Base-by-base conservation (phyloP, 2,797 vertebrate species). In the Ctenopoma kingsleyae region DNA sequence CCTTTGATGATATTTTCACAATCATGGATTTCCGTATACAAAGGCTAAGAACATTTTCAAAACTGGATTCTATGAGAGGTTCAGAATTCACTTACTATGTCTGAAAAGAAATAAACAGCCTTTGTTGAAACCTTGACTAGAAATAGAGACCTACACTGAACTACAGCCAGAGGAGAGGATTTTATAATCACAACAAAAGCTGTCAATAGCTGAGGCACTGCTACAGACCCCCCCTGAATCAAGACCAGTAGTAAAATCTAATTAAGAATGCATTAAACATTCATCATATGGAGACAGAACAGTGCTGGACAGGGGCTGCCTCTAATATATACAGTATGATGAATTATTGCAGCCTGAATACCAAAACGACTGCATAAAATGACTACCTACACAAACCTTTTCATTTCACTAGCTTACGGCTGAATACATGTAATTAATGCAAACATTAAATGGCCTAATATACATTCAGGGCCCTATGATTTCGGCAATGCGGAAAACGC, bases 221-320 rank as follows among this genome's bases (percentile, higher is more conserved):
- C 57, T 70, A 11, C 50, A 6, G 2, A 80, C 27, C 66, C 71
- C 71, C 40, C 25, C 48, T 30, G 46, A 36, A 65, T 49, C 62
- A 58, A 47, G 27, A 51, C 47, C 73, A 71, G 57, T 7, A 53
- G 60, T 65, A 60, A 82, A 89, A 84, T 89, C 80, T 74, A 89
- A 90, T 89, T 84, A 67, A 79, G 78, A 89, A 68, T 17, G 63
- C 76, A 87, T 89, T 84, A 91, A 89, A 90, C 80, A 87, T 87
- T 89, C 69, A 89, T 89, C 77, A 78, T 49, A 55, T 40, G 40
- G 69, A 77, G 49, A 54, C 25, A 57, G 60, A 67, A 54, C 35
- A 69, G 49, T 49, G 19, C 59, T 32, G 67, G 43, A 40, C 20
- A 2, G 3, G 36, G 22, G 20, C 55, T 71, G 59, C 53, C 43